Evolutionary conservation across 2,797 vertebrate species (phyloP).

Genomic region (Yasuhikotakia modesta): DNA sequence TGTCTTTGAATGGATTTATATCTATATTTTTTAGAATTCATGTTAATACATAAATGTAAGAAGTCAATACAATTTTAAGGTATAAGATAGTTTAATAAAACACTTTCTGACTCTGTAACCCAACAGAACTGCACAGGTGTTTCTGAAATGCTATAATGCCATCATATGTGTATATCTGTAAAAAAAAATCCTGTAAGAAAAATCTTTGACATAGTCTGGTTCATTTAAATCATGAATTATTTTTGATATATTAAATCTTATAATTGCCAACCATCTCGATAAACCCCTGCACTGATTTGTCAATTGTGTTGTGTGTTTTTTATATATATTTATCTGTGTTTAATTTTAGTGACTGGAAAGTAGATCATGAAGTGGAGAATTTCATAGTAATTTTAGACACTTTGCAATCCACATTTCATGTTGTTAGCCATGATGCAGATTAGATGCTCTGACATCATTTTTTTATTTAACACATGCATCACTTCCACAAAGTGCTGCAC

Average conservation of each 20-base stretch:
- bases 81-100: background rate
- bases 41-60: background rate
- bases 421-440: background rate
- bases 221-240: background rate
- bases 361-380: background rate
- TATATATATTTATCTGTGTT: background rate
- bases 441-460: background rate
- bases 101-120: background rate
- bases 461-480: constrained; percentile 21
- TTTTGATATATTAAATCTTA: too few species aligned
- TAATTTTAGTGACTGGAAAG: background rate
- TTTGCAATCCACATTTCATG: constrained; percentile 12
- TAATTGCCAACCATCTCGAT: background rate
- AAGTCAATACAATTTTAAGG: background rate
- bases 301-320: background rate
- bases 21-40: background rate
- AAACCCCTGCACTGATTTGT: background rate
- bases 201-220: background rate
- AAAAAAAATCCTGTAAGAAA: too few species aligned
- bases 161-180: too few species aligned
- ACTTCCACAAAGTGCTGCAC: background rate
- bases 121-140: background rate
- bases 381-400: background rate
- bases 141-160: background rate
- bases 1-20: background rate